Percentiles rank a stretch among this genome's conserved stretches.
These are phyloP conservation scores for Paratilapia polleni DNA, from an alignment of 2,113 vertebrate species.

Conservation along the genomic window DNA sequence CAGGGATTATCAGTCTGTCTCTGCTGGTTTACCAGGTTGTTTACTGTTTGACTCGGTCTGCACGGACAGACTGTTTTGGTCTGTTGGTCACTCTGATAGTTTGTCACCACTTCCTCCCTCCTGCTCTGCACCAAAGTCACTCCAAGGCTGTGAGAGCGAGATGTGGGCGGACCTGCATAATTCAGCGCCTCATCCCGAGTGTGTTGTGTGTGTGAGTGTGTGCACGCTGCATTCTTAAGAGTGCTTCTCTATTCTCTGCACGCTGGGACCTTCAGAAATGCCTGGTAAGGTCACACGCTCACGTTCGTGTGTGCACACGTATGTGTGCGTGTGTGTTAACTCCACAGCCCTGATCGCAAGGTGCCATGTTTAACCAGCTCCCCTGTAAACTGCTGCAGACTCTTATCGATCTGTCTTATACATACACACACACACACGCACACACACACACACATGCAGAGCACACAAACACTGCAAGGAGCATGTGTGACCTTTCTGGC, in stretches of 20 bases:
- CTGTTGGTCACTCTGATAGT: constrained; percentile 21
- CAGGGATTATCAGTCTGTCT: background rate
- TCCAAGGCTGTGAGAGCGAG: constrained; percentile 33
- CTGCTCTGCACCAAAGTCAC: constrained; percentile 54
- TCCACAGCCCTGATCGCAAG: constrained; percentile 40
- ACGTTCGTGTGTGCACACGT: background rate
- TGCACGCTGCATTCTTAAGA: constrained; percentile 2
- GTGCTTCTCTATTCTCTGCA: constrained; percentile 54
- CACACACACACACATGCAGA: background rate
- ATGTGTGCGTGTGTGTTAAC: constrained; percentile 42
- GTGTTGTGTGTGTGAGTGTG: background rate
- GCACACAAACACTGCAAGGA: constrained; percentile 18
- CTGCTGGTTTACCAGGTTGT: background rate
- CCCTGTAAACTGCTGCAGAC: constrained; percentile 34
- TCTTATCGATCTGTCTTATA: constrained; percentile 56
- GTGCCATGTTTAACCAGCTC: constrained; percentile 52
- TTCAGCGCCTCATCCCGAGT: constrained; percentile 38
- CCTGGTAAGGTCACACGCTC: constrained; percentile 50
- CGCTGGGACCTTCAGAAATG: constrained; percentile 53
- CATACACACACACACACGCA: background rate
- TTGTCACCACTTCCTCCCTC: constrained; percentile 4
- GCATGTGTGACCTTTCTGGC: constrained; percentile 51
- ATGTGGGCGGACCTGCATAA: constrained; percentile 63
- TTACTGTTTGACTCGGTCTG: constrained; percentile 3
- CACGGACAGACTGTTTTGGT: constrained; percentile 14